Conservation (phyloP, 2,888 invertebrate species). For the Drosophila suboccidentalis region DNA sequence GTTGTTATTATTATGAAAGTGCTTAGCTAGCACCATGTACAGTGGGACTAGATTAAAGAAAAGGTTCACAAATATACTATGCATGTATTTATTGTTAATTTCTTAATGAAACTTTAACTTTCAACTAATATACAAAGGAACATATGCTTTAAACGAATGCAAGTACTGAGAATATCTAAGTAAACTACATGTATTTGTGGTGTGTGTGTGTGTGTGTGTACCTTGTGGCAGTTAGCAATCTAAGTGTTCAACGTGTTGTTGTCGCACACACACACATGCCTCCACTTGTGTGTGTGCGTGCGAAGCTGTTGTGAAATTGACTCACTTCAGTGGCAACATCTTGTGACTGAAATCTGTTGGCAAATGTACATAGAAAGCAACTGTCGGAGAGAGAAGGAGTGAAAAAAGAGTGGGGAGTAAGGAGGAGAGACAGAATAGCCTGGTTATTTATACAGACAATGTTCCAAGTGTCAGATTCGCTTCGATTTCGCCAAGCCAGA, state of each 20-base stretch:
- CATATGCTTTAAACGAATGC: not conserved
- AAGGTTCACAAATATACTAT: not conserved
- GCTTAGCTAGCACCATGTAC: not conserved
- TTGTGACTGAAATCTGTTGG: conserved; percentile 24
- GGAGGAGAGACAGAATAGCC: not conserved
- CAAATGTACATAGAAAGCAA: conserved; percentile 8
- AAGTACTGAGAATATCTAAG: not conserved
- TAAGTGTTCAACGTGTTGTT: conserved; percentile 25
- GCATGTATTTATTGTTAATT: not conserved
- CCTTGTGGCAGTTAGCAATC: conserved; percentile 27
- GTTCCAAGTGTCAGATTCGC: not conserved
- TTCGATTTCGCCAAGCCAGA: not conserved
- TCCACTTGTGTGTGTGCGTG: conserved; percentile 3
- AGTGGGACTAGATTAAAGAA: not conserved
- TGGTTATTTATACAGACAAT: conserved; percentile 1
- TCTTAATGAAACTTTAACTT: not conserved
- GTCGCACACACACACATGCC: conserved; percentile 5
- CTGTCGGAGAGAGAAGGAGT: not conserved
- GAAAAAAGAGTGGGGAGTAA: no score
- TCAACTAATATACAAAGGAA: not conserved
- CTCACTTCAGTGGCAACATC: conserved; percentile 47
- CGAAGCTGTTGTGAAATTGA: conserved; percentile 28
- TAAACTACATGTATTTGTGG: not conserved
- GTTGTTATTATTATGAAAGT: conserved; percentile 10
- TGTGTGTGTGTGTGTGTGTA: conserved; percentile 6